phyloP scores from a whole-genome alignment of 2,113 vertebrate genomes.

The Chaenogobius annularis region DNA sequence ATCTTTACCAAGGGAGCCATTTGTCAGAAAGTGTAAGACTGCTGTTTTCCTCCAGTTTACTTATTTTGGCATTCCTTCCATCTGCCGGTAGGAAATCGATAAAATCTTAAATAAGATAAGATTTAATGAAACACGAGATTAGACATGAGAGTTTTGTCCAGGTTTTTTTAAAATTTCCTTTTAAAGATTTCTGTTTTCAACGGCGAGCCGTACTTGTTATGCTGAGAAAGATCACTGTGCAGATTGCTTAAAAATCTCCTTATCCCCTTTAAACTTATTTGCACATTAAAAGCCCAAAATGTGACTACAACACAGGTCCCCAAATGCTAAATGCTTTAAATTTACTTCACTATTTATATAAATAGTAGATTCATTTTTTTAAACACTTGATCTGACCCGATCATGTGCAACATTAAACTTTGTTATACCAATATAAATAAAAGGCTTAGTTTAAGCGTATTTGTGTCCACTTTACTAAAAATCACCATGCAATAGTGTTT shows the following conservation, averaged over 20 bases:
- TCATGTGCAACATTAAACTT: not conserved
- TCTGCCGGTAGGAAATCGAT: slow-evolving; percentile 70
- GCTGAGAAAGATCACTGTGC: slow-evolving; percentile 57
- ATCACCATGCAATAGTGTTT: slow-evolving; percentile 28
- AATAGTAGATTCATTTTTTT: slow-evolving; percentile 14
- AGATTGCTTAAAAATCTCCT: slow-evolving; percentile 63
- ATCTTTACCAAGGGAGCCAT: slow-evolving; percentile 40
- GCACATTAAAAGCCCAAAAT: slow-evolving; percentile 49
- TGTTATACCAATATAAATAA: not conserved
- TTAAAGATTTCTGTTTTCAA: slow-evolving; percentile 71
- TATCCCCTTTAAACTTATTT: slow-evolving; percentile 54
- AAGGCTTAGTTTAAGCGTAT: slow-evolving; percentile 27
- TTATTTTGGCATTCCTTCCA: slow-evolving; percentile 47
- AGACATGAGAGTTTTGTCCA: slow-evolving; percentile 59
- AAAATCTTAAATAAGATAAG: slow-evolving; percentile 64
- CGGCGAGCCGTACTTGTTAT: slow-evolving; percentile 44
- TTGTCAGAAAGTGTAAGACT: slow-evolving; percentile 22
- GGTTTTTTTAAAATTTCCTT: slow-evolving; percentile 56
- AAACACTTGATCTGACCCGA: not conserved
- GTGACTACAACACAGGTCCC: slow-evolving; percentile 25
- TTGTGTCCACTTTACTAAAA: slow-evolving; percentile 64
- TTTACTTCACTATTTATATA: not conserved
- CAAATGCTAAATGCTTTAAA: slow-evolving; percentile 33
- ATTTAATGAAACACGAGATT: slow-evolving; percentile 72
- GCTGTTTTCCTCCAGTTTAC: slow-evolving; percentile 42